These are phyloP conservation scores for Leptinotarsa lineolata DNA, from an alignment of 1,140 invertebrate species.

Conservation along the genomic window DNA sequence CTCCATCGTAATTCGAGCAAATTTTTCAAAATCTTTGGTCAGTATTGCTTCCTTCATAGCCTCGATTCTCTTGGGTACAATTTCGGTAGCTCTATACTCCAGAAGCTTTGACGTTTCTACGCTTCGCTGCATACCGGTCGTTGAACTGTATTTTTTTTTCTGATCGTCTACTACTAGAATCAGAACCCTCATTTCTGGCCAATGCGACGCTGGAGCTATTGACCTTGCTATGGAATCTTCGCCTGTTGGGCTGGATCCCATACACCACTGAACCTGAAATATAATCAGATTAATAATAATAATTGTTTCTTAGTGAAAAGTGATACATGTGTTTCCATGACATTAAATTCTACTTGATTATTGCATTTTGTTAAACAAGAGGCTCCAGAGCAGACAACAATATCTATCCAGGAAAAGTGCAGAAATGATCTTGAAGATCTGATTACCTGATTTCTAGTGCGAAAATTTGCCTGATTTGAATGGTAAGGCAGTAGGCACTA, in stretches of 20 bases:
- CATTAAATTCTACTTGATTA: too few relatives aligned
- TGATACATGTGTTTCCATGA: too few relatives aligned
- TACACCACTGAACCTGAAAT: slow-evolving; percentile 74
- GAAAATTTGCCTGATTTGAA: too few relatives aligned
- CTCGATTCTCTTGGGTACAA: slow-evolving; percentile 74
- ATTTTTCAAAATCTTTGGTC: slow-evolving; percentile 79
- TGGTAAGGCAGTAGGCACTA: too few relatives aligned
- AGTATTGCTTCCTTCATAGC: slow-evolving; percentile 76
- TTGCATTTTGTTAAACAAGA: too few relatives aligned
- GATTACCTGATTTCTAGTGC: too few relatives aligned
- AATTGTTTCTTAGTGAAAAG: too few relatives aligned
- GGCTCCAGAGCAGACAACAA: too few relatives aligned
- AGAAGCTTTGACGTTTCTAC: slow-evolving; percentile 85
- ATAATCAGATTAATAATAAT: not conserved
- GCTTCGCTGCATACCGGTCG: slow-evolving; percentile 86
- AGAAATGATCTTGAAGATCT: too few relatives aligned
- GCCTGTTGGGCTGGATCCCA: slow-evolving; percentile 63
- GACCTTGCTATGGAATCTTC: slow-evolving; percentile 82
- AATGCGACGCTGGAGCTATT: slow-evolving; percentile 75
- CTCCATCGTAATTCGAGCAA: slow-evolving; percentile 94
- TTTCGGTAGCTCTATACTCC: slow-evolving; percentile 69
- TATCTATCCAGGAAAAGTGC: too few relatives aligned
- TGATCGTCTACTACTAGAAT: slow-evolving; percentile 89
- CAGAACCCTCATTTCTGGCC: slow-evolving; percentile 89
- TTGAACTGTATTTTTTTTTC: slow-evolving; percentile 87